Evolutionary conservation across 2,888 invertebrate genomes (phyloP).

Genomic region (Pandemis corylana): DNA sequence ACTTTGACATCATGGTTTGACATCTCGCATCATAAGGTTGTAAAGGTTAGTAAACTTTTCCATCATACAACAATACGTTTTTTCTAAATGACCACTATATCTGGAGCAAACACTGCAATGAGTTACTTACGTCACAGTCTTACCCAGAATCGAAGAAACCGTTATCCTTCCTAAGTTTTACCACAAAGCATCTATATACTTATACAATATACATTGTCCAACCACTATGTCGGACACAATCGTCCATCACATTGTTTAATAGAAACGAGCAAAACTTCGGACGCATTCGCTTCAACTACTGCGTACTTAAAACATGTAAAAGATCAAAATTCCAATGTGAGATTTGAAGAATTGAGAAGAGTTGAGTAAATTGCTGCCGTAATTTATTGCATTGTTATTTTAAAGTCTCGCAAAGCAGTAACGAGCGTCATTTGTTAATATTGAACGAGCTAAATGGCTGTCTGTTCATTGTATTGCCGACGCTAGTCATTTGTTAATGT

Average conservation of each 20-base stretch:
- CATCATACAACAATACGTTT: no score
- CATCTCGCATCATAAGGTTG: no score
- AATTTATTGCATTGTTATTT: conserved; percentile 32
- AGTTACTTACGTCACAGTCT: not conserved
- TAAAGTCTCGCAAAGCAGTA: conserved; percentile 20
- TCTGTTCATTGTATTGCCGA: conserved; percentile 20
- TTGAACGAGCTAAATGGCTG: conserved; percentile 28
- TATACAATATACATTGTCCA: conserved; percentile 1
- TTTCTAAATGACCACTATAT: no score
- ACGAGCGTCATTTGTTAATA: conserved; percentile 31
- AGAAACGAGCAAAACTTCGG: not conserved
- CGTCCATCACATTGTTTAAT: not conserved
- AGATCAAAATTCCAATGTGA: conserved; percentile 10
- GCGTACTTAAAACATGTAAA: not conserved
- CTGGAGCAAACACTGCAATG: no score
- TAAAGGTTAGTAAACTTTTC: no score
- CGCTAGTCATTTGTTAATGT: conserved; percentile 14
- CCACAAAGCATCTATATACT: not conserved
- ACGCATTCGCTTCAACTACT: not conserved
- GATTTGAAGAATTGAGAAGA: conserved; percentile 4
- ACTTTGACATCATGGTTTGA: no score
- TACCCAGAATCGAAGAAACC: not conserved
- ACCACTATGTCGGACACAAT: conserved; percentile 5
- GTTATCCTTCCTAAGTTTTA: not conserved
- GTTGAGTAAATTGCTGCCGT: conserved; percentile 1